Conservation (phyloP, 2,888 invertebrate genomes). For the Cheiracanthium punctorium region DNA sequence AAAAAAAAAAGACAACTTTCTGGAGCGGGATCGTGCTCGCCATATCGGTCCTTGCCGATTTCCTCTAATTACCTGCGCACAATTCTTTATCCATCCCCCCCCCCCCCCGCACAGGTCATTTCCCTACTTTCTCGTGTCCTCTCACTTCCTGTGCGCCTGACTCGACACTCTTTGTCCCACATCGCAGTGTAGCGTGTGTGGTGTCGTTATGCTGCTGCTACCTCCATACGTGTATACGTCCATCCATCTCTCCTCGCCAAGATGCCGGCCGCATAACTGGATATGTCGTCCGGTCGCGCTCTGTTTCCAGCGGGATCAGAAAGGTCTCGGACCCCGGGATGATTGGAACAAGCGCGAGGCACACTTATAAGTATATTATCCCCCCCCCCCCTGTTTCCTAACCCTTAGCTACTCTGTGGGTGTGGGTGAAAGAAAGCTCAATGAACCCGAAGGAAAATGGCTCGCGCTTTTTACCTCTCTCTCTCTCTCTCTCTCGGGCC, state of each 20-base stretch:
- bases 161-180: neutral
- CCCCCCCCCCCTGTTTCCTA: too few species aligned
- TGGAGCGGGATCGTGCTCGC: too few species aligned
- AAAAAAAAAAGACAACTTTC: too few species aligned
- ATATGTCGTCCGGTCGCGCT: conserved; percentile 38
- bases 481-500: neutral
- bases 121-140: conserved; percentile 2
- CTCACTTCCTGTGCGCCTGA: conserved; percentile 4
- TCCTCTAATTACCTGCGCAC: too few species aligned
- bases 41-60: too few species aligned
- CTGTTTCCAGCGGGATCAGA: conserved; percentile 30
- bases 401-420: neutral
- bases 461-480: too few species aligned
- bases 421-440: neutral
- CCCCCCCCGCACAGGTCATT: neutral
- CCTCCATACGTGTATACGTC: too few species aligned
- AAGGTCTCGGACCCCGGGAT: conserved; percentile 28
- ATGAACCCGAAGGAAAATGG: neutral
- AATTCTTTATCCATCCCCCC: too few species aligned
- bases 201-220: too few species aligned
- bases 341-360: neutral
- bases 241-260: neutral
- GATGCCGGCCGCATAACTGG: neutral
- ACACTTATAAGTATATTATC: too few species aligned
- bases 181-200: too few species aligned